Evolutionary conservation across 2,888 invertebrate genomes (phyloP), one percentile per base, ranked within the genome.

Genomic region (Meiosimyza decipiens): DNA sequence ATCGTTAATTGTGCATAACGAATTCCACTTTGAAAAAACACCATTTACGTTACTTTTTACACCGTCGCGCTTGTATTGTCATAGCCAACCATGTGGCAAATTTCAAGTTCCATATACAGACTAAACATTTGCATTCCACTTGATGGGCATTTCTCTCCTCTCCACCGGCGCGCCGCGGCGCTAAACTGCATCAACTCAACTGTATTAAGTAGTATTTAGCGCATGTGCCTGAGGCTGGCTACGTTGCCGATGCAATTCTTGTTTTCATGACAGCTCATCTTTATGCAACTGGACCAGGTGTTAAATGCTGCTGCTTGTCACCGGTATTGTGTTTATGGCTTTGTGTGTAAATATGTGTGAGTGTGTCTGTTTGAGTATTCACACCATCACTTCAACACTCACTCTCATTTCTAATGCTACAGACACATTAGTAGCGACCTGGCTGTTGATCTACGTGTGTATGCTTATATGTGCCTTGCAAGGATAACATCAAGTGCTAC

Each of bases 401-500:
- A 55, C 22, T 15, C 22, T 7, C 28, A 57, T 57, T 15, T 28
- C 28, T 22, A 28, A 28, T 18, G 22, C 57, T 28, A 12, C 57
- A 22, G 18, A 57, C 11, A 28, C 28, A 57, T 57, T 57, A 57
- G 22, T 28, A 57, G 28, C 57, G 28, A 22, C 12, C 57, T 57
- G 57, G 13, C 22, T 40, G 40, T 40, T 40, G 40, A 40, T 40
- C 15, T 12, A 28, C 59, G 3, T 7, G 28, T 59, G 28, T 49
- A 16, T 63, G 49, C 4, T 6, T 40, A 47, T n/a, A 15, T 7
- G 64, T 22, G 9, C 16, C 51, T 18, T 22, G 51, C 64, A 47
- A 64, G 64, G 64, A 64, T 64, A 64, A 64, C 64, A 51, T 18
- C 64, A 50, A 64, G 64, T 64, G 64, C 51, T 64, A 51, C 64